Evolutionary conservation across 2,113 vertebrate species (phyloP).

Genomic region (Lethenteron reissneri): DNA sequence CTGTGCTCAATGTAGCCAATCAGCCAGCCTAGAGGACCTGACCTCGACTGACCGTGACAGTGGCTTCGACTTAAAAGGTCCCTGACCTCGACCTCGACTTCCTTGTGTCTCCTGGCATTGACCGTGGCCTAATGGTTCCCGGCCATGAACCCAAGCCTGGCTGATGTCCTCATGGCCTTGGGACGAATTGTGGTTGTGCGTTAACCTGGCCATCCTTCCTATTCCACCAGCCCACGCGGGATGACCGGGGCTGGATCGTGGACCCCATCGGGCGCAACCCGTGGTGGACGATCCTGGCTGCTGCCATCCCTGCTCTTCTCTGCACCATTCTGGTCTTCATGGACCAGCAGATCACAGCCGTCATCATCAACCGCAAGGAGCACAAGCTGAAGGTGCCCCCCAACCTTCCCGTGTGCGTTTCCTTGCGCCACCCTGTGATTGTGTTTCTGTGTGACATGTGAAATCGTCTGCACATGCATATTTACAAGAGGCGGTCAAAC

Average conservation of each 20-base stretch:
- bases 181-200: not conserved
- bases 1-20: no score
- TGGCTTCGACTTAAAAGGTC: no score
- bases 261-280: constrained; percentile 60
- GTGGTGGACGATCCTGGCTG: constrained; percentile 68
- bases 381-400: constrained; percentile 68
- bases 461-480: no score
- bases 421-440: no score
- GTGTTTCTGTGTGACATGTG: no score
- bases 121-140: not conserved
- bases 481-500: no score
- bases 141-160: not conserved
- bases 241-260: constrained; percentile 68
- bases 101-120: not conserved
- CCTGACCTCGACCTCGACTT: no score
- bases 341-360: constrained; percentile 92
- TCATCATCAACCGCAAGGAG: constrained; percentile 87
- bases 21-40: no score
- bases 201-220: not conserved
- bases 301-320: constrained; percentile 58
- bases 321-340: constrained; percentile 95
- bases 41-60: no score
- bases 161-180: no score
- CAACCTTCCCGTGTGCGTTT: not conserved
- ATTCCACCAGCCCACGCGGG: constrained; percentile 42